Evolutionary conservation across 2,797 vertebrate genomes (phyloP).

Genomic region (Chelon labrosus): DNA sequence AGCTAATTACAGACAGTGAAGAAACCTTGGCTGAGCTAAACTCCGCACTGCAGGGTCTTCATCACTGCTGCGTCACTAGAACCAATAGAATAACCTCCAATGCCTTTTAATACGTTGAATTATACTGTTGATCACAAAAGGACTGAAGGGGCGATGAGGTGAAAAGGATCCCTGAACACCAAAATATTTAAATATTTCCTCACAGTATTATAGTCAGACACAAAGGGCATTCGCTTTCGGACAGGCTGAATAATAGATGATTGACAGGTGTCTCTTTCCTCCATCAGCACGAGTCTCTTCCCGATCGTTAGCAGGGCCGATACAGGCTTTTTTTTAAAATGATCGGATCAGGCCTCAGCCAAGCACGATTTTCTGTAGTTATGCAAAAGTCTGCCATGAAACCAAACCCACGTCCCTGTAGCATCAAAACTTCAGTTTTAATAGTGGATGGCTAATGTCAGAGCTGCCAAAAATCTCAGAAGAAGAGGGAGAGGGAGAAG

Average conservation of each 20-base stretch:
- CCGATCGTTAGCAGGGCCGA: neutral
- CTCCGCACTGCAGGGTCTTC: constrained; percentile 6
- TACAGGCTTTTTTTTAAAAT: no score
- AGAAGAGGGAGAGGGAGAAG: no score
- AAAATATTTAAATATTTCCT: neutral
- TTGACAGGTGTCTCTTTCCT: constrained; percentile 12
- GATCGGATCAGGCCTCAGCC: no score
- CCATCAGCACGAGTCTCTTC: neutral
- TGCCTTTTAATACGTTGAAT: constrained; percentile 22
- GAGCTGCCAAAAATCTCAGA: no score
- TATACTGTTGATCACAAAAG: neutral
- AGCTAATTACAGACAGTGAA: constrained; percentile 53
- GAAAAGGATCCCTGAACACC: neutral
- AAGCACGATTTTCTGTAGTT: no score
- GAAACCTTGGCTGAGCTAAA: constrained; percentile 24
- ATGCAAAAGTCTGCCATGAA: no score
- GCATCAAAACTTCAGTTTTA: no score
- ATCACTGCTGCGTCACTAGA: constrained; percentile 24
- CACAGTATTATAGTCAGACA: neutral
- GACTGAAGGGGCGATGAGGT: neutral
- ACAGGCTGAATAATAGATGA: constrained; percentile 10
- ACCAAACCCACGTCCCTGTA: no score
- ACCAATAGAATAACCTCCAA: constrained; percentile 22
- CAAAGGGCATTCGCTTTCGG: neutral
- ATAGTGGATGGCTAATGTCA: no score